phyloP scores from a whole-genome alignment of 1,140 invertebrate species.

The Pemphigus obesinymphae region DNA sequence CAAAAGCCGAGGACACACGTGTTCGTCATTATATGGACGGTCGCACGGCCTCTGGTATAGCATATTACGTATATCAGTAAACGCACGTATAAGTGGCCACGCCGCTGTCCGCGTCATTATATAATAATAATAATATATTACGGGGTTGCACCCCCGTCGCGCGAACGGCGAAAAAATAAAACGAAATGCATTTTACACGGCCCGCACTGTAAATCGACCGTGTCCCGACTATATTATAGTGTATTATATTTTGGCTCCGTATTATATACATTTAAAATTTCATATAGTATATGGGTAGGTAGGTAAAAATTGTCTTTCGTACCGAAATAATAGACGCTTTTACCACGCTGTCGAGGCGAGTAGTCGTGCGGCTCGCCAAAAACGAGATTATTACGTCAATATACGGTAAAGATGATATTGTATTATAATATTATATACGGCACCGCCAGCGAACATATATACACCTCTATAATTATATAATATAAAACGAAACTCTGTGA shows the following conservation, averaged over 20 bases:
- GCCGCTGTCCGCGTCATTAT: background rate
- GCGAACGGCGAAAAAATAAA: background rate
- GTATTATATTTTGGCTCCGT: no score
- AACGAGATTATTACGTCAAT: slow-evolving; percentile 26
- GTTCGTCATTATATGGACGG: background rate
- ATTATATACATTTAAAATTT: background rate
- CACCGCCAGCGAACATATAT: no score
- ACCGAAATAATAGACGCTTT: background rate
- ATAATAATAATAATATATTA: background rate
- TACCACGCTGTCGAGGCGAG: background rate
- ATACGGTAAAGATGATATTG: no score
- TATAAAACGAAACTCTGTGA: no score
- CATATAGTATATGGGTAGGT: background rate
- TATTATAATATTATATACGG: no score
- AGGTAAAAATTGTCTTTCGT: background rate
- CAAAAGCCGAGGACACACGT: no score
- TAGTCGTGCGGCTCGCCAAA: background rate
- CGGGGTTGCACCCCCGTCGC: background rate
- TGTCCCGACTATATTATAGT: background rate
- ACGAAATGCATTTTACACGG: background rate
- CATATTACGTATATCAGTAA: background rate
- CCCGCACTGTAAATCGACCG: background rate
- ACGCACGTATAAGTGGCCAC: background rate
- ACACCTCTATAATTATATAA: no score
- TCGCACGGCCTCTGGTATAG: background rate